Evolutionary conservation across 2,888 invertebrate species (phyloP), one percentile per base, ranked within the genome.

Genomic region (Cephus sareptanus): DNA sequence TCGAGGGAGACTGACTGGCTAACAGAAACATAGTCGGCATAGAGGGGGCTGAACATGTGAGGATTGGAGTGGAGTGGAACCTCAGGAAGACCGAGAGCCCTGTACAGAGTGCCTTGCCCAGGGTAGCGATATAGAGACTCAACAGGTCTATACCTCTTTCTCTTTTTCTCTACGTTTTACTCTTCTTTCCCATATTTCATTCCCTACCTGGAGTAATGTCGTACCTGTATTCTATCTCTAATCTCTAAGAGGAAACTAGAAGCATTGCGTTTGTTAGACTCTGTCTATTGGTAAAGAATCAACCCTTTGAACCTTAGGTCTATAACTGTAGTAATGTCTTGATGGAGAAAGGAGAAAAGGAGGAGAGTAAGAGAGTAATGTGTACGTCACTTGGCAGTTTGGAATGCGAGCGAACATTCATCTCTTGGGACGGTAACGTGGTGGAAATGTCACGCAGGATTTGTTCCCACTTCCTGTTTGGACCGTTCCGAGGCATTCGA

Each of bases 391-490:
- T 56, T 56, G 23, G 23, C 56, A 56, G 56, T 9, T 56, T 56
- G 56, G 56, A 23, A 56, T 56, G 56, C 56, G 23, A 23, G 9
- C 56, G 1, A 56, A 56, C 56, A 56, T 56, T 56, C 56, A 56
- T 56, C 56, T 56, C 23, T 56, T 56, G 23, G 23, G 23, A 56
- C 56, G 56, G 56, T 23, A 56, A 56, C 23, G 56, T 56, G 56
- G 23, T 56, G 56, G 56, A 56, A 23, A 56, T 23, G 56, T 56
- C 56, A 56, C 56, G 56, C 56, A 56, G 56, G 56, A 56, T 56
- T 56, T 56, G 56, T 78, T 71, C 73, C 78, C 76, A 76, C 76
- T 78, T 79, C 71, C 69, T 74, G 74, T 76, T 74, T 74, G 76
- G 73, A 37, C 34, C 76, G 15, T 30, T 12, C 37, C 31, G 71